Evolutionary conservation across 2,888 invertebrate species (phyloP).

Genomic region (Leucophora obtusa): DNA sequence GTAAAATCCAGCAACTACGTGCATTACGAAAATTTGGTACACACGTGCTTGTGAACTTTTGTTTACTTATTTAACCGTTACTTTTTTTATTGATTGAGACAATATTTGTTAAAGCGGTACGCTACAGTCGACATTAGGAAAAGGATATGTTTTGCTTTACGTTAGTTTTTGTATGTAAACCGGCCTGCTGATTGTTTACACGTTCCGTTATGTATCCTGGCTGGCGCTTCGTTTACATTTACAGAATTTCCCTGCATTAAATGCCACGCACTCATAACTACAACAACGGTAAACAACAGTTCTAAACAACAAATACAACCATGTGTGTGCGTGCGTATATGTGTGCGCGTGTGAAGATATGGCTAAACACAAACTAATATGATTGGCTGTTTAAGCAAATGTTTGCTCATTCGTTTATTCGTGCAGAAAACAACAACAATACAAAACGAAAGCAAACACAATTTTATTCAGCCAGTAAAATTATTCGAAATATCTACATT

Average conservation of each 20-base stretch:
- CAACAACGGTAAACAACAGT: background rate
- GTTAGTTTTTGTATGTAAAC: constrained; percentile 12
- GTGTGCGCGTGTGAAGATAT: no score
- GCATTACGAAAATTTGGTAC: background rate
- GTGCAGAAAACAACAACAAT: constrained; percentile 2
- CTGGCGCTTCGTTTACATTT: constrained; percentile 51
- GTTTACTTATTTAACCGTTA: constrained; percentile 14
- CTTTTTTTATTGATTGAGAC: background rate
- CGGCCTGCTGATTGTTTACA: constrained; percentile 43
- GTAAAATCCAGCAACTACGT: background rate
- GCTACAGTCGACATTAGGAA: constrained; percentile 20
- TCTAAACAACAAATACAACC: constrained; percentile 18
- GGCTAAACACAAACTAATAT: background rate
- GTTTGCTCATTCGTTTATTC: constrained; percentile 25
- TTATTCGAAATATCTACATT: no score
- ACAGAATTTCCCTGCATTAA: constrained; percentile 14
- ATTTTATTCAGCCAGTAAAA: no score
- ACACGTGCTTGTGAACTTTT: constrained; percentile 32
- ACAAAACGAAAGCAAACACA: no score
- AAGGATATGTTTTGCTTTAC: background rate
- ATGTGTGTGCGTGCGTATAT: background rate
- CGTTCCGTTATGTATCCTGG: constrained; percentile 49
- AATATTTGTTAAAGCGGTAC: constrained; percentile 3
- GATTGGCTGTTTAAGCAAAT: constrained; percentile 45
- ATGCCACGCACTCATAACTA: background rate